These are phyloP conservation scores for Beaufortia kweichowensis DNA, from an alignment of 2,113 vertebrate species.

Conservation along the genomic window DNA sequence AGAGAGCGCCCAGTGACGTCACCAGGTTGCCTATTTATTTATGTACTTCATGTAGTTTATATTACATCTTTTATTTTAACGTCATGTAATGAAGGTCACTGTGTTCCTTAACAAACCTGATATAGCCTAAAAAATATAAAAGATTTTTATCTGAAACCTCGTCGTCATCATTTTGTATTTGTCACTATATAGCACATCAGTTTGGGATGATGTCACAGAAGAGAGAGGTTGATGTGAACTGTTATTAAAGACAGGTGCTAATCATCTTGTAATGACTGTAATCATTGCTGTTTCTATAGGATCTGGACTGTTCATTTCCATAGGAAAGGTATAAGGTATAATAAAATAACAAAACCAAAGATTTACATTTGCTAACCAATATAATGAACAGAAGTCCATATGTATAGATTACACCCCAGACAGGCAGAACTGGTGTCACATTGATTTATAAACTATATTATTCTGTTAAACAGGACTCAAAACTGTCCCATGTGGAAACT, in stretches of 20 bases:
- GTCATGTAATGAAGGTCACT: no score
- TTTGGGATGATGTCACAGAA: neutral
- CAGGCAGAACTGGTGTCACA: neutral
- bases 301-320: neutral
- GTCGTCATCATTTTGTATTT: neutral
- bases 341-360: neutral
- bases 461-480: slow-evolving; percentile 23
- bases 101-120: no score
- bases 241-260: slow-evolving; percentile 27
- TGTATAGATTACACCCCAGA: neutral
- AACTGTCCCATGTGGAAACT: slow-evolving; percentile 22
- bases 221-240: neutral
- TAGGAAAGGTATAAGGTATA: neutral
- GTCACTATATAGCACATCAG: neutral
- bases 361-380: no score
- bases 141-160: no score
- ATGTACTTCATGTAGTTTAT: no score
- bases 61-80: no score
- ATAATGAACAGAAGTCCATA: no score
- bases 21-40: no score
- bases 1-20: no score
- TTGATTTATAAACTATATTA: neutral
- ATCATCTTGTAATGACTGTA: slow-evolving; percentile 26
- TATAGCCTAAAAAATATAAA: no score
- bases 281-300: slow-evolving; percentile 11